These are phyloP conservation scores for Cyrtonyx montezumae DNA, from an alignment of 2,113 vertebrate species.

Conservation along the genomic window DNA sequence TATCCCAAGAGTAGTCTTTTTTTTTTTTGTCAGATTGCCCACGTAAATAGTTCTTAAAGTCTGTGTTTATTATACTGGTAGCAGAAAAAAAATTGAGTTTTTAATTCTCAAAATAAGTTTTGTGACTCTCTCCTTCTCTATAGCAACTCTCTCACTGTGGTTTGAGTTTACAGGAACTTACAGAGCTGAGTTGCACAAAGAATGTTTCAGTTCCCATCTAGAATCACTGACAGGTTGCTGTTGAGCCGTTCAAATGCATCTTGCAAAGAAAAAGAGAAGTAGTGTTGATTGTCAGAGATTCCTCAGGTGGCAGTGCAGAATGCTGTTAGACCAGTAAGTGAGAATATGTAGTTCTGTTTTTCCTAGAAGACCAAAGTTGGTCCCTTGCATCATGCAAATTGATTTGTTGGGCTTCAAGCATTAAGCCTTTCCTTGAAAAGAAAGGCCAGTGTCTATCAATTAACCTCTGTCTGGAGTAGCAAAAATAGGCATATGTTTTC, in stretches of 20 bases:
- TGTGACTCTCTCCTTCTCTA: background rate
- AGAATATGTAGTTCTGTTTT: background rate
- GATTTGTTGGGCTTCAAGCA: background rate
- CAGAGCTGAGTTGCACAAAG: background rate
- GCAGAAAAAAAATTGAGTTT: background rate
- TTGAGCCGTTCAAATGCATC: fast-evolving
- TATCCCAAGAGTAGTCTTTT: background rate
- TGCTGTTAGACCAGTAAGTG: background rate
- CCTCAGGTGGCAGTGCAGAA: background rate
- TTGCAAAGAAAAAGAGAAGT: background rate
- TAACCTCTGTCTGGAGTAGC: background rate
- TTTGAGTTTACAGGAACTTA: background rate
- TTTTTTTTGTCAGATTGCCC: background rate
- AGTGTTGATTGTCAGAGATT: background rate
- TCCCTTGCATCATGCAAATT: background rate
- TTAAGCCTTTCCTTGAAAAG: background rate
- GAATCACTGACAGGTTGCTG: background rate
- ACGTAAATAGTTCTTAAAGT: background rate
- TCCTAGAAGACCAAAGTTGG: background rate
- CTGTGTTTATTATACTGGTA: fast-evolving
- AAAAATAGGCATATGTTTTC: background rate
- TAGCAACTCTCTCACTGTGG: fast-evolving
- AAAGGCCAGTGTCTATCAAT: background rate
- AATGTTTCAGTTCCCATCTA: background rate
- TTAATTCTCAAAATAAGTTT: background rate